Evolutionary conservation across 2,113 vertebrate species (phyloP).

Genomic region (Alligator sinensis): DNA sequence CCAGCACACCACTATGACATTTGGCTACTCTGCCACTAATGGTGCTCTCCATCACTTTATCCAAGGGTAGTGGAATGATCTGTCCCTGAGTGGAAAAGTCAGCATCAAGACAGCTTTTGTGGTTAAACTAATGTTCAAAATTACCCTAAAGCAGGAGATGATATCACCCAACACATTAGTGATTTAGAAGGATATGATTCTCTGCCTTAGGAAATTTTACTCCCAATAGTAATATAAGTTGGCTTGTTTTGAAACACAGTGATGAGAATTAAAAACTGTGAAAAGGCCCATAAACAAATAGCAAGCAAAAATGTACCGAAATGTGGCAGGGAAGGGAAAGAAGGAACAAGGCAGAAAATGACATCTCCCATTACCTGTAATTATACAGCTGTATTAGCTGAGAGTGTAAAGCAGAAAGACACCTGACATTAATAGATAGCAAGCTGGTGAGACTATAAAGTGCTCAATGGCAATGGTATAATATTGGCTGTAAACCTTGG

Average conservation of each 20-base stretch:
- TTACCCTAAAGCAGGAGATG: background rate
- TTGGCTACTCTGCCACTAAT: background rate
- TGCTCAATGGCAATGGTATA: background rate
- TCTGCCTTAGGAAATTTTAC: background rate
- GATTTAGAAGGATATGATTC: background rate
- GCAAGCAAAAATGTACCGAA: background rate
- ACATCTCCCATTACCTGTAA: too few species aligned
- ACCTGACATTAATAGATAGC: background rate
- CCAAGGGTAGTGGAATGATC: background rate
- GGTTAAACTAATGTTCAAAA: background rate
- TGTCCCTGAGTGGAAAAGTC: background rate
- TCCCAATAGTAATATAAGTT: background rate
- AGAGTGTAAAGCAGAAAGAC: background rate
- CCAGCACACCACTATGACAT: background rate
- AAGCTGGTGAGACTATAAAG: background rate
- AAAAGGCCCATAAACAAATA: background rate
- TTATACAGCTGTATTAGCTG: background rate
- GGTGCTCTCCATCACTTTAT: background rate
- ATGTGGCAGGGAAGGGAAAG: background rate
- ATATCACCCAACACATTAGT: background rate
- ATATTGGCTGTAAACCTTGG: background rate
- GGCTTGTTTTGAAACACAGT: background rate
- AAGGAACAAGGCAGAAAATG: background rate
- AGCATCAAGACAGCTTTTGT: background rate
- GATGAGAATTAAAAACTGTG: background rate